These are phyloP conservation scores for Amblyopsis hoosieri DNA, from an alignment of 2,797 vertebrate species.

Conservation along the genomic window DNA sequence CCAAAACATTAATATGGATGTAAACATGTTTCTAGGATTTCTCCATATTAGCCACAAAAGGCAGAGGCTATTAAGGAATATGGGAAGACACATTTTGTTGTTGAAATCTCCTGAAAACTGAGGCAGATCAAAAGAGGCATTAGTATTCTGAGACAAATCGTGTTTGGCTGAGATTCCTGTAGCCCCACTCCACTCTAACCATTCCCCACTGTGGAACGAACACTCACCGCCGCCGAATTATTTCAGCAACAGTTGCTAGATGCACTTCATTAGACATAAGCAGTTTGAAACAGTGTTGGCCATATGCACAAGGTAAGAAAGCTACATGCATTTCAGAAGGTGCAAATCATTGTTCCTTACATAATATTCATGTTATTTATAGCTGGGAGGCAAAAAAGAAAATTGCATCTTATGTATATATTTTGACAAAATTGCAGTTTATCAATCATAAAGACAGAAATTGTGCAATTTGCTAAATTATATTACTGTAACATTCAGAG, in stretches of 20 bases:
- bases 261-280: conserved; percentile 62
- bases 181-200: conserved; percentile 63
- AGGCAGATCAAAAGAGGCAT: conserved; percentile 78
- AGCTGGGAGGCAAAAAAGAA: neutral
- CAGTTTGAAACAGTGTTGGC: conserved; percentile 52
- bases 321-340: neutral
- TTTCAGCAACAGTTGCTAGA: conserved; percentile 68
- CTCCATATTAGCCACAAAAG: conserved; percentile 68
- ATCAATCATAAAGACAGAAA: conserved; percentile 48
- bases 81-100: conserved; percentile 73
- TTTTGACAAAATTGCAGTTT: conserved; percentile 31
- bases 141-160: conserved; percentile 77
- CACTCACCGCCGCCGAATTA: conserved; percentile 60
- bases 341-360: conserved; percentile 11
- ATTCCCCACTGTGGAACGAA: conserved; percentile 73
- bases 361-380: conserved; percentile 1
- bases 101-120: conserved; percentile 73
- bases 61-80: conserved; percentile 71
- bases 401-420: neutral
- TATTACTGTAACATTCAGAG: conserved; percentile 53
- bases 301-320: conserved; percentile 43
- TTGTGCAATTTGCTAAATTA: conserved; percentile 44
- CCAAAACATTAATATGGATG: conserved; percentile 74
- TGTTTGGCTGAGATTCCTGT: conserved; percentile 69
- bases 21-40: conserved; percentile 75